A percentile compares a stretch with the other conserved stretches of the same genome.
Conservation (phyloP, 2,888 invertebrate species). For the Dusona sp. region DNA sequence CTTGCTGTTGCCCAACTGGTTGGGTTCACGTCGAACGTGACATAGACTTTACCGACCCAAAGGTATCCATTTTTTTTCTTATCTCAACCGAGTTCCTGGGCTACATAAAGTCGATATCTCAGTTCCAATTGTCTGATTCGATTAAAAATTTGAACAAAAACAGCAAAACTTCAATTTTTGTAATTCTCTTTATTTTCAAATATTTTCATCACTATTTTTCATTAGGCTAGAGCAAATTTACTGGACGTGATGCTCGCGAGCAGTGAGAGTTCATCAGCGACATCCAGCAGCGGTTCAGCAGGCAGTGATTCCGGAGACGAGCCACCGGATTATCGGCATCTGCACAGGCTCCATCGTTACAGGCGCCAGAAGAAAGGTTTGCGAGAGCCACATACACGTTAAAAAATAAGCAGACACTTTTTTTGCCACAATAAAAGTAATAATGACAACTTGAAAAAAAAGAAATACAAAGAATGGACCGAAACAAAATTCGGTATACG, state of each 20-base stretch:
- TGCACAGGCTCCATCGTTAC: conserved; percentile 89
- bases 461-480: conserved; percentile 6
- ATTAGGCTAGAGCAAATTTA: conserved; percentile 90
- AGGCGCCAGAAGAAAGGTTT: conserved; percentile 92
- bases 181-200: background rate
- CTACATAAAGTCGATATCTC: background rate
- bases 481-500: background rate
- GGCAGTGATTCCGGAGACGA: conserved; percentile 88
- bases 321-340: conserved; percentile 88
- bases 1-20: conserved; percentile 90
- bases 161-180: background rate
- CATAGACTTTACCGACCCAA: conserved; percentile 92
- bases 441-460: background rate
- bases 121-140: background rate
- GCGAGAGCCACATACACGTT: conserved; percentile 71
- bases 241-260: conserved; percentile 92
- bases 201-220: background rate
- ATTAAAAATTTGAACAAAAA: background rate
- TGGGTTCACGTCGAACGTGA: conserved; percentile 93
- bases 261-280: conserved; percentile 89
- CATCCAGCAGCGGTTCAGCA: conserved; percentile 88
- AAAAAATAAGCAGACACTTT: conserved; percentile 33
- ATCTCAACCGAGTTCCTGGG: background rate
- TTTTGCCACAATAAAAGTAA: background rate
- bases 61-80: conserved; percentile 85